phyloP scores from a whole-genome alignment of 1,140 invertebrate genomes.

The Pseudomyrmex cubaensis region DNA sequence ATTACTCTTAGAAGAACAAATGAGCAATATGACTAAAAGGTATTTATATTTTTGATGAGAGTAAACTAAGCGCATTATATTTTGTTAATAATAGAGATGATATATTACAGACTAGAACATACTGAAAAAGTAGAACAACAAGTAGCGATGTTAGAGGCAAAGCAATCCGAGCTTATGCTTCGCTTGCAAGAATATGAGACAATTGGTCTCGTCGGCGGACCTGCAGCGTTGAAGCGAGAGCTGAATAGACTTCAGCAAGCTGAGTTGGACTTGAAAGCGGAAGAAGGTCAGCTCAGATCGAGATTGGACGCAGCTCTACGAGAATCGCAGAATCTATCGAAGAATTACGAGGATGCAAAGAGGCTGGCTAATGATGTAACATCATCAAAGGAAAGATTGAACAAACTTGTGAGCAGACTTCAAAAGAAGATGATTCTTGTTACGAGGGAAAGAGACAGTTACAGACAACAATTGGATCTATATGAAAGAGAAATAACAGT shows the following conservation, averaged over 20 bases:
- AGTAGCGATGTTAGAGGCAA: constrained; percentile 75
- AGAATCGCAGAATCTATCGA: constrained; percentile 72
- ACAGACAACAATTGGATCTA: constrained; percentile 91
- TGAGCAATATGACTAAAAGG: constrained; percentile 79
- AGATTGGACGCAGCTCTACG: constrained; percentile 77
- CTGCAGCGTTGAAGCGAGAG: constrained; percentile 78
- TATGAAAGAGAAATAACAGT: constrained; percentile 91
- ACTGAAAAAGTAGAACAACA: constrained; percentile 80
- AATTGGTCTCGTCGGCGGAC: constrained; percentile 79
- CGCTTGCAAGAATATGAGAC: constrained; percentile 80
- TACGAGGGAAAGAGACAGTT: constrained; percentile 91
- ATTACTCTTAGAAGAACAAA: constrained; percentile 82
- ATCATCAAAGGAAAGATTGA: constrained; percentile 79
- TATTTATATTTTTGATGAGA: constrained; percentile 21
- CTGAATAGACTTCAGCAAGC: constrained; percentile 82
- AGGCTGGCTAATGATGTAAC: constrained; percentile 78
- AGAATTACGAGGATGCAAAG: constrained; percentile 80
- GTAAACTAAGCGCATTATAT: neutral
- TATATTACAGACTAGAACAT: constrained; percentile 76
- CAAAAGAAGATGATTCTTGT: constrained; percentile 88
- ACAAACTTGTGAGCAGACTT: constrained; percentile 83
- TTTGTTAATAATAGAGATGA: neutral
- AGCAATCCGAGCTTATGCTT: constrained; percentile 74
- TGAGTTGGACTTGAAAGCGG: constrained; percentile 77
- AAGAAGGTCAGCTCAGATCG: constrained; percentile 80